Base-by-base conservation (phyloP, 23 tunicate species). In the Oikopleura dioica region DNA sequence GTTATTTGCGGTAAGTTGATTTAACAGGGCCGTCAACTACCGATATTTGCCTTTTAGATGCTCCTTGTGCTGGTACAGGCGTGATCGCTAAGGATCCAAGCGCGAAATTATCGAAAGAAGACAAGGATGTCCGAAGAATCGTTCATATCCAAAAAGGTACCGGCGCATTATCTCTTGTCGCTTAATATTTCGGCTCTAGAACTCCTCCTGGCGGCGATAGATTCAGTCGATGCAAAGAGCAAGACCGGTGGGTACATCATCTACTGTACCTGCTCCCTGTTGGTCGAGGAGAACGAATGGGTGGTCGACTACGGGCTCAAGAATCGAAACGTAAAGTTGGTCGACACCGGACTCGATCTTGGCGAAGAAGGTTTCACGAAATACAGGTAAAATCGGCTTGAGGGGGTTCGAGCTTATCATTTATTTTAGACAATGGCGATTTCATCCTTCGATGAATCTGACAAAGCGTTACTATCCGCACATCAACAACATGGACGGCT, bases 21-120 rank as follows among this genome's bases (percentile, higher is more conserved):
- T 2, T 59, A 24, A 9, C 2, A 36, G 2, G 26, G 29, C 9
- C 29, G 32, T 29, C 23, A 59, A 31, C 58, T 58, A 50, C 21
- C 21, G 21, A 50, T 50, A n/a, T 21, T 12, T 68, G 30, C 29
- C 75, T 77, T 37, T 79, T 94, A 24, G 99, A 94, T 75, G 99
- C 99, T 36, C 99, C 99, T 1, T 94, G 99, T 82, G 84, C 85
- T 63, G 99, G 99, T 16, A 94, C 99, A 0, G 99, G 99, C 0
- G 99, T 94, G 21, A 86, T 94, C 31, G 79, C 95, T 0, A 94
- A 94, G 69, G 99, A 94, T 83, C 95, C 95, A 4, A 76, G 88
- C 32, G 85, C 87, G 9, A 94, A 94, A 76, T 79, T 76, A 28
- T 83, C 63, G 85, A 94, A 94, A 37, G 84, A 77, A 35, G 87